These are phyloP conservation scores for Lasiurus cinereus DNA, from an alignment of 2,113 vertebrate species.

Conservation along the genomic window DNA sequence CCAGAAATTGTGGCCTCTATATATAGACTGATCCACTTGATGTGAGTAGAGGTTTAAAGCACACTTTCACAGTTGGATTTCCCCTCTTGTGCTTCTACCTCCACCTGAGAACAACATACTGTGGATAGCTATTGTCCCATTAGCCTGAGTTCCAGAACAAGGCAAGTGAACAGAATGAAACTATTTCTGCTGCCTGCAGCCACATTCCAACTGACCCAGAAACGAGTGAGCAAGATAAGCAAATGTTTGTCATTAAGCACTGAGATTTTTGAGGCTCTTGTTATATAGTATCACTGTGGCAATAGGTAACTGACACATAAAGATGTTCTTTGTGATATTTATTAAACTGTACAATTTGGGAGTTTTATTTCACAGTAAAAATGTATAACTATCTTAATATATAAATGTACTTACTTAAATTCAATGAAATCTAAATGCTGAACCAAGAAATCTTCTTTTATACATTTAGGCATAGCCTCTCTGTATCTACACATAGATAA, in stretches of 20 bases:
- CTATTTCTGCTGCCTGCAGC: not conserved
- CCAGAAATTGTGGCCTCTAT: not conserved
- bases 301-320: constrained; percentile 20
- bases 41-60: not conserved
- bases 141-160: constrained; percentile 12
- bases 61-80: not conserved
- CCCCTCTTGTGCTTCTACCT: not conserved
- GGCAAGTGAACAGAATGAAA: not conserved
- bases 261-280: not conserved
- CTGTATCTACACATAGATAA: not conserved
- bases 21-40: not conserved
- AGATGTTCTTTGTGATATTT: constrained; percentile 2
- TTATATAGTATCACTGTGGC: not conserved
- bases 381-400: constrained; percentile 28
- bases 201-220: not conserved
- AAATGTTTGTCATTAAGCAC: constrained; percentile 2
- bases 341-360: constrained; percentile 9
- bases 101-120: not conserved
- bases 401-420: not conserved
- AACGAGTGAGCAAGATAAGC: not conserved
- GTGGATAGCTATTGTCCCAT: not conserved
- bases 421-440: not conserved
- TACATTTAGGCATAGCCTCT: not conserved
- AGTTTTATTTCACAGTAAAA: constrained; percentile 43
- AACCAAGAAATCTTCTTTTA: constrained; percentile 41